These are phyloP conservation scores for Chironomus tentans DNA, from an alignment of 2,888 invertebrate genomes.

Conservation along the genomic window DNA sequence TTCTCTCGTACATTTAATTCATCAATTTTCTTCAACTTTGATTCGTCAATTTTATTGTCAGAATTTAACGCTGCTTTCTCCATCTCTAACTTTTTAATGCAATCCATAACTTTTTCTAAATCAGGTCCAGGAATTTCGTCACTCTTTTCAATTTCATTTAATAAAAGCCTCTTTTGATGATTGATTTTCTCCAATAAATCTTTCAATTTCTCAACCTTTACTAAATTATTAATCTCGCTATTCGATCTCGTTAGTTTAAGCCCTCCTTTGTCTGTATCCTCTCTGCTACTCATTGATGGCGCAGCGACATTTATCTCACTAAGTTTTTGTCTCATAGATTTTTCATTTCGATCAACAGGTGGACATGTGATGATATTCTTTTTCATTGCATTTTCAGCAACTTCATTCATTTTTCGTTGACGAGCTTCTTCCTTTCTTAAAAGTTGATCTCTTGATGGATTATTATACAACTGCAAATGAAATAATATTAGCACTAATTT, in stretches of 20 bases:
- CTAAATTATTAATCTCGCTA: background rate
- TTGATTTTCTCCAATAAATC: slow-evolving; percentile 37
- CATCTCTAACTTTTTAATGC: slow-evolving; percentile 1
- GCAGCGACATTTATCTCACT: background rate
- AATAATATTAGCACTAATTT: background rate
- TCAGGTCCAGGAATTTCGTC: slow-evolving; percentile 22
- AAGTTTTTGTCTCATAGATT: background rate
- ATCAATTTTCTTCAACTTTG: slow-evolving; percentile 25
- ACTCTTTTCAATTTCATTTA: slow-evolving; percentile 33
- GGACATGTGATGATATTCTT: slow-evolving; percentile 39
- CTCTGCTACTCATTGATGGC: too few species aligned
- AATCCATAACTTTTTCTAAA: slow-evolving; percentile 28
- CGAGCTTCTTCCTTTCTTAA: slow-evolving; percentile 41
- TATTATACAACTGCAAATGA: background rate
- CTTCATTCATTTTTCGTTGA: slow-evolving; percentile 47
- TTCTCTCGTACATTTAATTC: slow-evolving; percentile 31
- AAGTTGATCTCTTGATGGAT: slow-evolving; percentile 30
- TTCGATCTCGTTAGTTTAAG: background rate
- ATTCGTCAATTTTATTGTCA: background rate
- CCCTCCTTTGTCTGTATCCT: background rate
- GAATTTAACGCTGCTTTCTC: slow-evolving; percentile 22
- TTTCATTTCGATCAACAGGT: slow-evolving; percentile 30
- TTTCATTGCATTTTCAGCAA: slow-evolving; percentile 42
- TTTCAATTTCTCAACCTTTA: slow-evolving; percentile 31
- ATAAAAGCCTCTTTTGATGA: slow-evolving; percentile 37